phyloP scores from a whole-genome alignment of 2,113 vertebrate species.

The Crotalus horridus region DNA sequence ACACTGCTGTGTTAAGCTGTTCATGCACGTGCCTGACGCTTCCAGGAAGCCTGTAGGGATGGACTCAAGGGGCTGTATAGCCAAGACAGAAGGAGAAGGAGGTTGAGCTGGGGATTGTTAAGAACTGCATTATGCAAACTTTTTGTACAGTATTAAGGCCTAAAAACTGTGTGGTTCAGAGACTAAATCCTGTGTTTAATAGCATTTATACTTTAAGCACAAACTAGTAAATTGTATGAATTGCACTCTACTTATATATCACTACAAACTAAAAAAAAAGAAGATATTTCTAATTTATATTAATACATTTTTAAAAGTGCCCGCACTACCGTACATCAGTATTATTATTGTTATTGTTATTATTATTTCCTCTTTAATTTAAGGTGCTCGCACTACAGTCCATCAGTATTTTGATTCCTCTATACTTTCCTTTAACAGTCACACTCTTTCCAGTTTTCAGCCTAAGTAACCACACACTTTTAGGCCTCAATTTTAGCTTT shows the following conservation, averaged over 20 bases:
- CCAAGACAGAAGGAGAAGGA: slow-evolving; percentile 81
- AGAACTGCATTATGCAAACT: slow-evolving; percentile 99
- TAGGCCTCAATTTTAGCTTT: slow-evolving; percentile 82
- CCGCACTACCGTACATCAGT: slow-evolving; percentile 86
- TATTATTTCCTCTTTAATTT: slow-evolving; percentile 81
- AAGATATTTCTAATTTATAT: slow-evolving; percentile 99
- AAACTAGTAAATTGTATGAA: slow-evolving; percentile 99
- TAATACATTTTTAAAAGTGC: slow-evolving; percentile 94
- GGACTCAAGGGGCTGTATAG: slow-evolving; percentile 83
- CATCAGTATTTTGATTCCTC: slow-evolving; percentile 86
- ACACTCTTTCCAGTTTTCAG: slow-evolving; percentile 80
- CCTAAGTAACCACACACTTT: slow-evolving; percentile 96
- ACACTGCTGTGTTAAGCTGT: slow-evolving; percentile 93
- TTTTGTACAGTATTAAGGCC: slow-evolving; percentile 99
- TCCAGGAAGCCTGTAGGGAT: slow-evolving; percentile 92
- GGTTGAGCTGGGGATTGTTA: slow-evolving; percentile 88
- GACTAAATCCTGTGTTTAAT: slow-evolving; percentile 99
- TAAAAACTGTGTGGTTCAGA: slow-evolving; percentile 99
- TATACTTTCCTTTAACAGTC: slow-evolving; percentile 83
- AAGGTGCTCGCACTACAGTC: slow-evolving; percentile 89
- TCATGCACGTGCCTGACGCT: slow-evolving; percentile 99
- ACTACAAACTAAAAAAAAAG: slow-evolving; percentile 93
- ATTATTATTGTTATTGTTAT: slow-evolving; percentile 81
- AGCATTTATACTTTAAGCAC: slow-evolving; percentile 99
- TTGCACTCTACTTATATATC: slow-evolving; percentile 99